Evolutionary conservation across 2,797 vertebrate genomes (phyloP).

Genomic region (Aulostomus chinensis): DNA sequence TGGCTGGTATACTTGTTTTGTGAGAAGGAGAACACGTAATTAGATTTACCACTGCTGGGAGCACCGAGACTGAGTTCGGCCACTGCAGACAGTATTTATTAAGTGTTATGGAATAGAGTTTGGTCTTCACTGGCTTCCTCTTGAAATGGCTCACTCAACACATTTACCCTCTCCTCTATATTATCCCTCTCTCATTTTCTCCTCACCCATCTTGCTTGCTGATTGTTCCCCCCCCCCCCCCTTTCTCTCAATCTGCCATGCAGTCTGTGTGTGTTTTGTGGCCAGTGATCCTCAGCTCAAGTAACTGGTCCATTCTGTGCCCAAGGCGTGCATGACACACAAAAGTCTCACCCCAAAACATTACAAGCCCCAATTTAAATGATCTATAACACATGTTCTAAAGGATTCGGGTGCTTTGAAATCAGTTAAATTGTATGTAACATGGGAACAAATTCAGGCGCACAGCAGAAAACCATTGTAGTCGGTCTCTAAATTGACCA

Average conservation of each 20-base stretch:
- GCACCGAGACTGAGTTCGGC: constrained; percentile 55
- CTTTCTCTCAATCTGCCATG: constrained; percentile 15
- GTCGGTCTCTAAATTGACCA: too few relatives aligned
- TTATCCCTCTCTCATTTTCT: constrained; percentile 40
- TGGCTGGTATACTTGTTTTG: constrained; percentile 72
- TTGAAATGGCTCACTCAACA: constrained; percentile 61
- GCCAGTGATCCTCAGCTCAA: constrained; percentile 27
- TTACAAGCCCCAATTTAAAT: too few relatives aligned
- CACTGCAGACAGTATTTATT: constrained; percentile 70
- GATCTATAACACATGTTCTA: too few relatives aligned
- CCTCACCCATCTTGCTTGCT: constrained; percentile 30
- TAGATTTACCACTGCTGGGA: constrained; percentile 71
- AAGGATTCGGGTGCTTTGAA: too few relatives aligned
- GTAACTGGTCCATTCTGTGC: constrained; percentile 45
- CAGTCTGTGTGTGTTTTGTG: constrained; percentile 22
- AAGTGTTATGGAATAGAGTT: constrained; percentile 71
- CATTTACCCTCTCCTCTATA: constrained; percentile 38
- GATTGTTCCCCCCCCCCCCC: constrained; percentile 34
- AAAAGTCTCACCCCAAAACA: constrained; percentile 4
- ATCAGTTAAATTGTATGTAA: too few relatives aligned
- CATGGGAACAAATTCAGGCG: too few relatives aligned
- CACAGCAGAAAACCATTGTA: too few relatives aligned
- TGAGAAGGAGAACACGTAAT: constrained; percentile 73
- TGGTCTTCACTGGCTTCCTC: constrained; percentile 53
- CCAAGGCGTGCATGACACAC: constrained; percentile 23